Base-by-base conservation (phyloP, 2,113 vertebrate species). In the Ophiodon elongatus region DNA sequence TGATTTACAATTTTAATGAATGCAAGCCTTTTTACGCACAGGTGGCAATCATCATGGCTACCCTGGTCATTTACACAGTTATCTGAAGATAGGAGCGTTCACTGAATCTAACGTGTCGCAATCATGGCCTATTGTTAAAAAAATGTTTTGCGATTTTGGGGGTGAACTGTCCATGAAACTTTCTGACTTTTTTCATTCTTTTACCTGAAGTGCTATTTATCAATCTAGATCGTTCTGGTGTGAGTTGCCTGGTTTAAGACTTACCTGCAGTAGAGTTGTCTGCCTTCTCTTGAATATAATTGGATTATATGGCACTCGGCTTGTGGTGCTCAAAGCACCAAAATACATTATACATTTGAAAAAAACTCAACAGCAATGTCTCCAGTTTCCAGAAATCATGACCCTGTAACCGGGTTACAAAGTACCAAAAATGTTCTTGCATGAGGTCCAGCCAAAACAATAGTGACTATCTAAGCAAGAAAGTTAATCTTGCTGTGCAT, bases 401-500 rank as follows among this genome's bases (percentile, higher is more conserved):
- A 54, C 50, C 50, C 50, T 54, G 8, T 54, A n/a, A 56, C 54
- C 54, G 54, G 10, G n/a, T 25, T 25, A 56, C n/a, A 14, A 27
- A 57, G 14, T 57, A 27, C 25, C 14, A 57, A 54, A 27, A 11
- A 54, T 54, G 23, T n/a, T 54, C 31, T 21, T 79, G 37, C 33
- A 33, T 17, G 5, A 21, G 13, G 6, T 35, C 35, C 31, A 52
- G 6, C 64, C 25, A 59, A 78, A 78, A 71, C 23, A 66, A 31
- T 63, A 57, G 8, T 29, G 27, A 72, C 64, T 59, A 33, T 76
- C 65, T 60, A 2, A 68, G 63, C 41, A 41, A 69, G 4, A 70
- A 65, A 63, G 37, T 10, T 41, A 25, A 19, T 39, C 59, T 70
- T 79, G 17, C 65, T 56, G 35, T 60, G 54, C 47, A 80, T 73